These are phyloP conservation scores for Ibidorhyncha struthersii DNA, from an alignment of 2,113 vertebrate genomes.

Conservation along the genomic window DNA sequence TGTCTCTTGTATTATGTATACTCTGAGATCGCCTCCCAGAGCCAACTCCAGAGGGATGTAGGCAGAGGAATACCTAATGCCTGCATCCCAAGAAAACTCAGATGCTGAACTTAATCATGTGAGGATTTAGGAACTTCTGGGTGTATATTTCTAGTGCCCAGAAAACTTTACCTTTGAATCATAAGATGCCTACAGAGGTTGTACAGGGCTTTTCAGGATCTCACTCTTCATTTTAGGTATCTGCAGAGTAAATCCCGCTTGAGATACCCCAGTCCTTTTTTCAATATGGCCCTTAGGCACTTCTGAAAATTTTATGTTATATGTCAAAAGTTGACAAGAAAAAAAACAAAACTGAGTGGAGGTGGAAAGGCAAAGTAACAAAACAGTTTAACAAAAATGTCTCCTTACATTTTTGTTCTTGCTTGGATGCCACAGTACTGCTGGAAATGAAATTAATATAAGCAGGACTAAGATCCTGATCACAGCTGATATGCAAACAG, in stretches of 20 bases:
- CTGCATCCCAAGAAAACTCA: neutral
- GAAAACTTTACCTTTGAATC: neutral
- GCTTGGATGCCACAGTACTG: neutral
- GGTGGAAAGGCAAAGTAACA: neutral
- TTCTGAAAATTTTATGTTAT: slow-evolving; percentile 23
- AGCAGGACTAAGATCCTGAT: neutral
- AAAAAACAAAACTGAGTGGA: neutral
- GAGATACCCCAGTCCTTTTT: neutral
- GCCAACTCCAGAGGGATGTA: neutral
- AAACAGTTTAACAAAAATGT: neutral
- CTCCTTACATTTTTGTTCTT: neutral
- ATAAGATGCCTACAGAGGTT: neutral
- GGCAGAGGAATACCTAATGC: neutral
- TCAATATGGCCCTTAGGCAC: neutral
- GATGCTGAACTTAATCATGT: neutral
- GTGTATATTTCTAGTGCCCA: neutral
- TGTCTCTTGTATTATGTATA: neutral
- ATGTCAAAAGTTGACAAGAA: neutral
- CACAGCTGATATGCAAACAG: neutral
- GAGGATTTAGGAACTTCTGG: neutral
- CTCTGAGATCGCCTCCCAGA: neutral
- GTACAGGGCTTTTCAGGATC: neutral
- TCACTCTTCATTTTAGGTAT: neutral
- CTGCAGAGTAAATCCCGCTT: neutral
- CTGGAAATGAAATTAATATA: neutral